Evolutionary conservation across 1,140 invertebrate species (phyloP), one percentile per base, ranked within the genome.

Genomic region (Drosophila chauvacae): DNA sequence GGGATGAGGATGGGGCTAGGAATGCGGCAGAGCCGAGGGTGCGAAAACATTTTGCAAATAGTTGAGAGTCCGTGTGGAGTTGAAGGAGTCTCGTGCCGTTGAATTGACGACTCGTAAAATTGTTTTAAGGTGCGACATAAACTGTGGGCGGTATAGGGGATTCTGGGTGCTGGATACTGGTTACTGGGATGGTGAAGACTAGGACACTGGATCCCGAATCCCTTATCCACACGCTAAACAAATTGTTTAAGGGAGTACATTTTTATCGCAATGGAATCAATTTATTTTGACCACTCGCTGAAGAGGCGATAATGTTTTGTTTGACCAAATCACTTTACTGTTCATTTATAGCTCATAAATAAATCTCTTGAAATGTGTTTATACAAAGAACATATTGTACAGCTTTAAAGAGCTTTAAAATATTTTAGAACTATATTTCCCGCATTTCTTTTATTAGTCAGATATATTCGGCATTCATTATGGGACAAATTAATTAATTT

Each of bases 21-120:
- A 30, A 62, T 48, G 44, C 26, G 56, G 20, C 16, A 45, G 23
- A 45, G 23, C 0, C 4, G 35, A 45, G 60, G 59, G 39, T 26
- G 59, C 14, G 70, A 33, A 50, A 59, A 60, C 74, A 66, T 68
- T 77, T 77, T 53, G 42, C 71, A 45, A 59, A 76, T 77, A 77
- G 73, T 77, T 77, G 42, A 51, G 48, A 50, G 53, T 58, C 63
- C 41, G 42, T 50, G 56, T 48, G 48, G 41, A 42, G 73, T 37
- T 59, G 26, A 69, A 77, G 73, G 47, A 55, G 56, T 66, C 76
- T 50, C n/a, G 39, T 28, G 35, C 65, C 20, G 51, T 70, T 41
- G 53, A 72, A 50, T 42, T 77, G 73, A 55, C 74, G 73, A 58
- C 62, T 77, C 74, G 73, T 77, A 69, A 77, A 77, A 77, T 69